Conservation (phyloP, 2,888 invertebrate genomes). For the Zaprionus obscuricornis region DNA sequence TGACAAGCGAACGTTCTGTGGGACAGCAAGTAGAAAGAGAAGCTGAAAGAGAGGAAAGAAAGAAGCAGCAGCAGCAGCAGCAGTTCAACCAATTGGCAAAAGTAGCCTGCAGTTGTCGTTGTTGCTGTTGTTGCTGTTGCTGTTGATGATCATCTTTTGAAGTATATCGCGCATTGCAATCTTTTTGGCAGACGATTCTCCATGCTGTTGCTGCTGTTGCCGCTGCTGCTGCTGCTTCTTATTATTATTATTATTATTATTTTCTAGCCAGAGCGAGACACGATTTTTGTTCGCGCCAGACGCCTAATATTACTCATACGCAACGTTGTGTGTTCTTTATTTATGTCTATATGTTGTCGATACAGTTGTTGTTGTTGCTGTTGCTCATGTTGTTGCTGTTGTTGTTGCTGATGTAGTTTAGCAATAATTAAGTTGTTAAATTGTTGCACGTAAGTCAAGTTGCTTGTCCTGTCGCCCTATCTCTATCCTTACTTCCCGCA, state of each 20-base stretch:
- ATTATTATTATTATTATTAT: constrained; percentile 57
- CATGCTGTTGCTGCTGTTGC: constrained; percentile 17
- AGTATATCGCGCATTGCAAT: constrained; percentile 68
- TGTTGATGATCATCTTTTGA: constrained; percentile 66
- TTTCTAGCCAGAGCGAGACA: constrained; percentile 37
- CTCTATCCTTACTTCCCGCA: constrained; percentile 1
- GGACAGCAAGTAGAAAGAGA: too few relatives aligned
- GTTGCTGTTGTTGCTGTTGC: constrained; percentile 12
- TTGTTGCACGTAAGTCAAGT: constrained; percentile 80
- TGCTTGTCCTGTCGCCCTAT: constrained; percentile 25
- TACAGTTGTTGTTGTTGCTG: constrained; percentile 12
- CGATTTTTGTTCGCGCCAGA: constrained; percentile 41
- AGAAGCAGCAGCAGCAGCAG: not conserved
- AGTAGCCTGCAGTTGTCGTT: constrained; percentile 23
- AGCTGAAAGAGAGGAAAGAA: too few relatives aligned
- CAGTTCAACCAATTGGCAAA: constrained; percentile 30
- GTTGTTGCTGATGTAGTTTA: constrained; percentile 74
- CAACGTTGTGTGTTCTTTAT: constrained; percentile 74
- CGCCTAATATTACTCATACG: constrained; percentile 71
- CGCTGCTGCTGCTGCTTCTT: too few relatives aligned
- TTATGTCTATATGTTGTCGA: constrained; percentile 53
- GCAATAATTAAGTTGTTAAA: constrained; percentile 82
- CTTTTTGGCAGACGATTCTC: constrained; percentile 61
- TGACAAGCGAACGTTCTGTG: constrained; percentile 66
- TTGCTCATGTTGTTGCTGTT: constrained; percentile 40